A percentile compares a stretch with the other conserved stretches of the same genome.
Evolutionary conservation across 2,888 invertebrate genomes (phyloP).

Genomic region (Meiosimyza platycephala): DNA sequence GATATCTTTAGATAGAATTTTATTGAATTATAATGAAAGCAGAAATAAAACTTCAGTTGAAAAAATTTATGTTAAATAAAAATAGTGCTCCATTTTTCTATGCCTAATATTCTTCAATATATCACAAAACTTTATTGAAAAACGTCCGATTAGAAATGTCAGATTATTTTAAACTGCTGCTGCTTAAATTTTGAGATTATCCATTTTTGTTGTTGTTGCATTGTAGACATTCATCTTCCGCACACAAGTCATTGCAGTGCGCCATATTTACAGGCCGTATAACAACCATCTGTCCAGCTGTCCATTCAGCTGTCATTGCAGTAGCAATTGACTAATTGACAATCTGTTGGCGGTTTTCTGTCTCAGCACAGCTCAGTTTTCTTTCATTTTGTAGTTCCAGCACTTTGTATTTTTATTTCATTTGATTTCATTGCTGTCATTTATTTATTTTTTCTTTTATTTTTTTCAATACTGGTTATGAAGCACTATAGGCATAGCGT

Average conservation of each 20-base stretch:
- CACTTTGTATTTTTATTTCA: not conserved
- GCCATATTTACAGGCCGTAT: too few relatives aligned
- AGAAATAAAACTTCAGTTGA: too few relatives aligned
- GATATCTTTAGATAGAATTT: too few relatives aligned
- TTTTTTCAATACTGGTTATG: slow-evolving; percentile 9
- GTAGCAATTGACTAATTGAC: slow-evolving; percentile 29
- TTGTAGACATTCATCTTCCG: too few relatives aligned
- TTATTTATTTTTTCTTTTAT: not conserved
- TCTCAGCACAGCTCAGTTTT: not conserved
- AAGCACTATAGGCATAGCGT: not conserved
- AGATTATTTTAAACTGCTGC: too few relatives aligned
- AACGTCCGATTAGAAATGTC: too few relatives aligned
- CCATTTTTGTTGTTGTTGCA: not conserved
- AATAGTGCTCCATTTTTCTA: too few relatives aligned
- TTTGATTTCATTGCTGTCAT: not conserved
- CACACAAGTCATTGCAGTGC: too few relatives aligned
- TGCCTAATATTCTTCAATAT: too few relatives aligned
- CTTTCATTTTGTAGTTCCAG: not conserved
- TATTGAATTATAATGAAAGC: too few relatives aligned
- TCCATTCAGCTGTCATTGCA: not conserved
- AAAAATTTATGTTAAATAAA: too few relatives aligned
- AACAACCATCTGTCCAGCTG: slow-evolving; percentile 10
- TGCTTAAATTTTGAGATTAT: slow-evolving; percentile 9
- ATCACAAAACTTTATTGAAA: too few relatives aligned
- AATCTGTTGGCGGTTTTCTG: slow-evolving; percentile 24